Evolutionary conservation across 2,113 vertebrate species (phyloP), one percentile per base, ranked within the genome.

Genomic region (Oenanthe melanoleuca): DNA sequence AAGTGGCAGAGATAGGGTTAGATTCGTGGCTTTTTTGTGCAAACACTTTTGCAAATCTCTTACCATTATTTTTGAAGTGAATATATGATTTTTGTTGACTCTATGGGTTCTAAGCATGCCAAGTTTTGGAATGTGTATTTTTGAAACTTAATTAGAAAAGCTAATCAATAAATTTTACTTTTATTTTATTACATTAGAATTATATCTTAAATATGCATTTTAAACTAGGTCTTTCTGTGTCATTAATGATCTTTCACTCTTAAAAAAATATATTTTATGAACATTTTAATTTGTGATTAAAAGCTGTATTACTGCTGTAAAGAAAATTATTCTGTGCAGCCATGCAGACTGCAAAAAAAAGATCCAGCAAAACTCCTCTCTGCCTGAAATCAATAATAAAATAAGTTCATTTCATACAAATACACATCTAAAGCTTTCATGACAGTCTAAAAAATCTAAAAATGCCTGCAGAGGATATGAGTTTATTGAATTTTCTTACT

Each of bases 401-500:
- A 94, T 97, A 96, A 96, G 60, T 98, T 97, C 88, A 97, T 97
- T 98, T 97, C 96, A 93, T 93, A 92, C 94, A 95, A 97, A 97
- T 92, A 97, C 52, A 91, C 63, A 97, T 90, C 96, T 83, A 95
- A 96, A 95, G 67, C 93, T 97, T 94, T 98, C 89, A 82, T 93
- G 93, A 94, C 77, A 95, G 86, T 91, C 78, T 96, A 96, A 97
- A 97, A 97, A 97, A 96, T 97, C 69, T 97, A 97, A 97, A 97
- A 97, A 96, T 97, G 88, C 82, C 97, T 96, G 79, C 89, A 97
- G 96, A 97, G 88, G 90, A 97, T 98, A 95, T 88, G 82, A 97
- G 80, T 95, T 96, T 97, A 98, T 97, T 98, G 94, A 97, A 97
- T 97, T 98, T 97, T 82, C 90, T 95, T 95, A 94, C 92, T 97